Percentiles rank a stretch among this genome's conserved stretches.
Evolutionary conservation across 2,113 vertebrate genomes (phyloP).

Genomic region (Sapajus apella): DNA sequence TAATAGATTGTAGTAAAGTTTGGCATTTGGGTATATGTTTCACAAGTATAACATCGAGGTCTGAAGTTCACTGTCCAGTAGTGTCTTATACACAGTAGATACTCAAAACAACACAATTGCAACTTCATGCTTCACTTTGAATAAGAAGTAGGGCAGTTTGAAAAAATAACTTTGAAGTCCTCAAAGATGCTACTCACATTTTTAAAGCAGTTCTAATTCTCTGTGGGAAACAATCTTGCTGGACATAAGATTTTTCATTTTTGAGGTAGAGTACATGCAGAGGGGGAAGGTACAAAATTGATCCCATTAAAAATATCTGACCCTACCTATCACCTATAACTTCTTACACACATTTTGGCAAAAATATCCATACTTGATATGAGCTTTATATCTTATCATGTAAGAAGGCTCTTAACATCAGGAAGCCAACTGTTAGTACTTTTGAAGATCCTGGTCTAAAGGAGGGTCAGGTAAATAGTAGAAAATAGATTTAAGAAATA

Average conservation of each 20-base stretch:
- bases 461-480: background rate
- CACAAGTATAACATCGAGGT: background rate
- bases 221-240: background rate
- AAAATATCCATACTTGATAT: background rate
- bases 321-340: background rate
- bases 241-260: background rate
- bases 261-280: background rate
- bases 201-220: background rate
- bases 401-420: background rate
- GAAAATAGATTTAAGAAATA: conserved; percentile 26
- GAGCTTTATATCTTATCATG: background rate
- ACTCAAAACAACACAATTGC: background rate
- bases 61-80: background rate
- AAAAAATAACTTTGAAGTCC: background rate
- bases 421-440: background rate
- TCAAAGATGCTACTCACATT: background rate
- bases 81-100: background rate
- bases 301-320: background rate
- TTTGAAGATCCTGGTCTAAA: background rate
- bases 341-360: background rate
- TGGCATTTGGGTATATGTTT: conserved; percentile 18
- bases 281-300: background rate
- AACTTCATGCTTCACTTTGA: background rate
- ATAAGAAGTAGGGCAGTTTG: background rate
- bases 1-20: background rate